Conservation (phyloP, 2,888 invertebrate species). For the Pyrrhia umbra region DNA sequence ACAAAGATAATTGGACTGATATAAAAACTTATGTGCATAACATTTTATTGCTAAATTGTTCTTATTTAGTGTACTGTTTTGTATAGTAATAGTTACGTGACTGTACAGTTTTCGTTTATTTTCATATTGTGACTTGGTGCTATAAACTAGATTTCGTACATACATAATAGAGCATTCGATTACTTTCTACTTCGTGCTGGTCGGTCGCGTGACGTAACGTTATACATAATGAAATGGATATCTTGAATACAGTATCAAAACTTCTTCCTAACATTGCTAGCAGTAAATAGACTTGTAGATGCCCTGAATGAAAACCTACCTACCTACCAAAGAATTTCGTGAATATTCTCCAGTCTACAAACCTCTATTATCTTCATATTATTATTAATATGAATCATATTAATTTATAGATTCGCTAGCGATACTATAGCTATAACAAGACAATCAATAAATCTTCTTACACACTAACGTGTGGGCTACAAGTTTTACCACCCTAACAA, state of each 20-base stretch:
- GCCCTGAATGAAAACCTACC: no score
- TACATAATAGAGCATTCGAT: constrained; percentile 8
- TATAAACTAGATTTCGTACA: constrained; percentile 30
- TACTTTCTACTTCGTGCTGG: constrained; percentile 37
- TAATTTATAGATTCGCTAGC: no score
- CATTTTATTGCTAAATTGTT: constrained; percentile 9
- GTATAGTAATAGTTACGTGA: constrained; percentile 34
- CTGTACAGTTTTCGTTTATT: neutral
- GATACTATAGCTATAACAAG: no score
- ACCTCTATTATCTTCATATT: no score
- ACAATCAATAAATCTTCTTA: no score
- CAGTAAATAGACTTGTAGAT: neutral
- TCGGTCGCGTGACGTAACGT: constrained; percentile 14
- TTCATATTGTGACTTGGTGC: constrained; percentile 23
- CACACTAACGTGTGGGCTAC: no score
- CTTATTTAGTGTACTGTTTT: constrained; percentile 17
- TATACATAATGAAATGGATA: constrained; percentile 9
- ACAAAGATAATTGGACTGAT: neutral
- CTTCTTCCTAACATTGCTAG: neutral
- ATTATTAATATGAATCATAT: no score
- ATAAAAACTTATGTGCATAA: constrained; percentile 5
- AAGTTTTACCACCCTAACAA: no score
- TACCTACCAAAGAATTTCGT: no score
- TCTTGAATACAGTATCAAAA: neutral
- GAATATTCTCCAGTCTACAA: no score